Evolutionary conservation across 2,113 vertebrate genomes (phyloP).

Genomic region (Mobula birostris): DNA sequence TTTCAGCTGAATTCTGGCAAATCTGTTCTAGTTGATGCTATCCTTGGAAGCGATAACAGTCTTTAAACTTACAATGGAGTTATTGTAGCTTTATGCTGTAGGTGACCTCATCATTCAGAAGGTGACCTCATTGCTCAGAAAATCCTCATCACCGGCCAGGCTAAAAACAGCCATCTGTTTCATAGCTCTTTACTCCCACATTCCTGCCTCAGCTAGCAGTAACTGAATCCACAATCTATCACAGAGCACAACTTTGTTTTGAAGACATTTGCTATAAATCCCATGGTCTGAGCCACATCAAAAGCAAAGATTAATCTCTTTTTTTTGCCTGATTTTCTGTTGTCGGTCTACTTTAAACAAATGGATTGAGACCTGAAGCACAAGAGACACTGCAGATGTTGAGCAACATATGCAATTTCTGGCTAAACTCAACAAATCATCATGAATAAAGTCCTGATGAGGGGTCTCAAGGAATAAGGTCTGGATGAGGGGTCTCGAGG

Average conservation of each 20-base stretch:
- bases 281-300: not conserved
- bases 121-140: not conserved
- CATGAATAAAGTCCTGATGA: no score
- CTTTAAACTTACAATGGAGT: not conserved
- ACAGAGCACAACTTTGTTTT: not conserved
- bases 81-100: not conserved
- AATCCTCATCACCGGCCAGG: not conserved
- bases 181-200: not conserved
- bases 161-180: not conserved
- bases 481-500: no score
- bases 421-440: no score
- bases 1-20: not conserved
- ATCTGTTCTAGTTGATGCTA: not conserved
- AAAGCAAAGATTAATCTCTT: not conserved
- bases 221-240: not conserved
- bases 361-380: no score
- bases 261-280: not conserved
- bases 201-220: not conserved
- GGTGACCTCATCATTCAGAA: not conserved
- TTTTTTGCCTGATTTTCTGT: not conserved
- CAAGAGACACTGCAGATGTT: no score
- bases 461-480: no score
- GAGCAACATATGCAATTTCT: no score
- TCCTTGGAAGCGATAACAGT: not conserved
- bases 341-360: not conserved